Evolutionary conservation across 2,113 vertebrate genomes (phyloP).

Genomic region (Caranx melampygus): DNA sequence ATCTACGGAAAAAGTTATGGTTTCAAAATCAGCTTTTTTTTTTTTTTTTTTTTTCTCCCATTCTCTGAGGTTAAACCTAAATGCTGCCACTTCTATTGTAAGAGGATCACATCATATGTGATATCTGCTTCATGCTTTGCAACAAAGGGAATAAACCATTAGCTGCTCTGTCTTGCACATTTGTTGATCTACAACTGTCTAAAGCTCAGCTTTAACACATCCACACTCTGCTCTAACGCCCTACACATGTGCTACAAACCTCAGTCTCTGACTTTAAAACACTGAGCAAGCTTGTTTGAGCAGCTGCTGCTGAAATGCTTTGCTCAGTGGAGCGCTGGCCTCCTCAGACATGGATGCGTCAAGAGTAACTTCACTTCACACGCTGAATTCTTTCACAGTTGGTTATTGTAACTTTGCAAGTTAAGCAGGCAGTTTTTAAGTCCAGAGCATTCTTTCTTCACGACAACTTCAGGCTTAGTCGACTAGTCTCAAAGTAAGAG

Average conservation of each 20-base stretch:
- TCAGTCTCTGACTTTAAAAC: conserved; percentile 35
- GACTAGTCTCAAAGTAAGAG: no score
- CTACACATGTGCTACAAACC: conserved; percentile 1
- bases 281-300: conserved; percentile 44
- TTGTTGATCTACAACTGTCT: not conserved
- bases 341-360: conserved; percentile 37
- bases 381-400: conserved; percentile 11
- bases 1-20: not conserved
- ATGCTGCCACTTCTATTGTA: not conserved
- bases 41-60: not conserved
- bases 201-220: not conserved
- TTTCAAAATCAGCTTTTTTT: not conserved
- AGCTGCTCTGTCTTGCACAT: not conserved
- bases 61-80: not conserved
- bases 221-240: not conserved
- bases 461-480: no score
- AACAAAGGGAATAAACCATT: not conserved
- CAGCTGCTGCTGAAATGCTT: conserved; percentile 42
- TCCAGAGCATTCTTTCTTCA: not conserved
- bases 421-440: conserved; percentile 15
- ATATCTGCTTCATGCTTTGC: not conserved
- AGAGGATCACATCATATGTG: not conserved
- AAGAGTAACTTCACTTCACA: conserved; percentile 34
- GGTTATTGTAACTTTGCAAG: conserved; percentile 7
- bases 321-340: conserved; percentile 46